Percentiles rank a stretch among this genome's conserved stretches.
These are phyloP conservation scores for Diadophis punctatus DNA, from an alignment of 2,113 vertebrate species.

Conservation along the genomic window DNA sequence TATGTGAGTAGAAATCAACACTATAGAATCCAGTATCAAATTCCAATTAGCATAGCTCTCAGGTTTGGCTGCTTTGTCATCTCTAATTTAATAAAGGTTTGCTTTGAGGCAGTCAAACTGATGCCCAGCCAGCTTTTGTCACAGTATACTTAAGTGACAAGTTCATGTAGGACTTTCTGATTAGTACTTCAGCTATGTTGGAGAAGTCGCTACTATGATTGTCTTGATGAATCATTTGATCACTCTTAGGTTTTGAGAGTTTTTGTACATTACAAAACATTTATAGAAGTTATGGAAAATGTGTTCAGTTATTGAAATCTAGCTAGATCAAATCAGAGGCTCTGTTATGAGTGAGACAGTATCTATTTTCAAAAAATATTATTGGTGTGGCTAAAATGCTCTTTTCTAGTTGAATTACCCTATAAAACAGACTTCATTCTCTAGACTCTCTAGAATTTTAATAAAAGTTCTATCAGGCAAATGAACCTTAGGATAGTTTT, in stretches of 20 bases:
- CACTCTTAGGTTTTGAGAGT: neutral
- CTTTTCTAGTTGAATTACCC: neutral
- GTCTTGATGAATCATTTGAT: neutral
- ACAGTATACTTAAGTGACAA: neutral
- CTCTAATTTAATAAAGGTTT: neutral
- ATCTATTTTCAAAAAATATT: neutral
- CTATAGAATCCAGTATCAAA: neutral
- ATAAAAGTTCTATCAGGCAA: neutral
- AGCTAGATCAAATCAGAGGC: neutral
- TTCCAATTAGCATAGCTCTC: neutral
- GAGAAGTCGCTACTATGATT: neutral
- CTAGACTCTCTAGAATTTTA: neutral
- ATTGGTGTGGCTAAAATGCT: neutral
- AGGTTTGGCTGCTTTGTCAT: neutral
- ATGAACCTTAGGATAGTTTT: neutral
- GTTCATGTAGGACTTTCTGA: neutral
- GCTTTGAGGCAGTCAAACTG: neutral
- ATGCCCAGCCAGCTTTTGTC: neutral
- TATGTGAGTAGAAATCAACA: neutral
- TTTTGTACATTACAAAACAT: neutral
- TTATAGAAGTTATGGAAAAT: neutral
- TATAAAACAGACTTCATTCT: neutral
- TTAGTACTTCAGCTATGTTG: neutral
- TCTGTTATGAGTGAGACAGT: neutral
- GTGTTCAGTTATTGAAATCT: neutral